Conservation (phyloP, 2,797 vertebrate species). For the Catostomus latipinnis region DNA sequence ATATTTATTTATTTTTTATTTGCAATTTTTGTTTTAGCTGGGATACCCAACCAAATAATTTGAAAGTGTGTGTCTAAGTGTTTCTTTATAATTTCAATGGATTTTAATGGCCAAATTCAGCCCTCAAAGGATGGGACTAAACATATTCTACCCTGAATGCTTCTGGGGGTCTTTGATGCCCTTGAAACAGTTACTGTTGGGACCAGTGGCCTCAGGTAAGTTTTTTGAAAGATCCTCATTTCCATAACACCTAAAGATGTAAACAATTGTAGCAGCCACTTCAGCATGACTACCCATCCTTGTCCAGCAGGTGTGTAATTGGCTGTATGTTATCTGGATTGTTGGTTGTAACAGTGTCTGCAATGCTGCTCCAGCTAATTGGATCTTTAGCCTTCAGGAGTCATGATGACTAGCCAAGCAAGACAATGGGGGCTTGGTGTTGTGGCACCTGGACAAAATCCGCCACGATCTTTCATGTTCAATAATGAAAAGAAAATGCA, state of each 20-base stretch:
- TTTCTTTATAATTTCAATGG: constrained; percentile 31
- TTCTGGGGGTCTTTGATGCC: constrained; percentile 50
- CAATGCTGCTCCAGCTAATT: constrained; percentile 62
- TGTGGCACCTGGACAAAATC: constrained; percentile 2
- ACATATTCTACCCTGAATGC: constrained; percentile 34
- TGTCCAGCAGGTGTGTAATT: constrained; percentile 77
- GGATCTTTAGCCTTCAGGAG: constrained; percentile 61
- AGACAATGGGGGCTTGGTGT: constrained; percentile 56
- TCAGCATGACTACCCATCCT: constrained; percentile 55
- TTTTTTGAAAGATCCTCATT: constrained; percentile 68
- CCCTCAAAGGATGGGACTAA: constrained; percentile 18
- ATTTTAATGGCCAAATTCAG: constrained; percentile 30
- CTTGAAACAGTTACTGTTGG: constrained; percentile 55
- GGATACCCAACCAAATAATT: neutral
- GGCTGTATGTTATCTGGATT: constrained; percentile 69
- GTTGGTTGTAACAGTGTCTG: constrained; percentile 58
- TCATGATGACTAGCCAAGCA: constrained; percentile 71
- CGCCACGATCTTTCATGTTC: neutral
- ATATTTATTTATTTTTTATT: too few relatives aligned
- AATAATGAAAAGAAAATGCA: neutral
- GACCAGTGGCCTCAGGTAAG: constrained; percentile 59
- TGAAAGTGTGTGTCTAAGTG: neutral
- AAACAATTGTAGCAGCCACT: constrained; percentile 61
- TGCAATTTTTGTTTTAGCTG: too few relatives aligned
- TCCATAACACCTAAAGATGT: constrained; percentile 65